Evolutionary conservation across 2,888 invertebrate species (phyloP).

Genomic region (Caenorhabditis parvicauda): DNA sequence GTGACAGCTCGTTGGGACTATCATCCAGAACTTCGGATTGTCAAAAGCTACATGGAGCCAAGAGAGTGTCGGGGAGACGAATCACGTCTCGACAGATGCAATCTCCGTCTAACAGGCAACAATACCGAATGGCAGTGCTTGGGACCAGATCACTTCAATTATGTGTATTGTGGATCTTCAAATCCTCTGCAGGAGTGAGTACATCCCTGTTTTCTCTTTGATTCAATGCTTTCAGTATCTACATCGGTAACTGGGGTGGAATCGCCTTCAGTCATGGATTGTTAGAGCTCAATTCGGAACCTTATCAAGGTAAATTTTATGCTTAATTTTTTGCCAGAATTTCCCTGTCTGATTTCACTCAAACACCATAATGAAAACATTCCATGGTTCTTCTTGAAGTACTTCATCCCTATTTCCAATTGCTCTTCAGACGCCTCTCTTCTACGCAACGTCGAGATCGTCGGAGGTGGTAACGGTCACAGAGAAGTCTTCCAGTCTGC

Average conservation of each 20-base stretch:
- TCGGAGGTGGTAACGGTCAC: conserved; percentile 90
- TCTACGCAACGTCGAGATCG: conserved; percentile 75
- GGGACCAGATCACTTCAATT: conserved; percentile 81
- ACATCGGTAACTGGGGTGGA: conserved; percentile 88
- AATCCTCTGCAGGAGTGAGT: conserved; percentile 63
- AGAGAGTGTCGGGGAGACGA: conserved; percentile 74
- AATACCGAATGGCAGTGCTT: conserved; percentile 71
- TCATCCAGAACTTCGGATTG: conserved; percentile 81
- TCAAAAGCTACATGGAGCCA: conserved; percentile 94
- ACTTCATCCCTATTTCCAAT: no score
- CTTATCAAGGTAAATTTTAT: conserved; percentile 15
- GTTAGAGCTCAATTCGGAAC: conserved; percentile 35
- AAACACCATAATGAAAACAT: no score
- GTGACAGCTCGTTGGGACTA: conserved; percentile 82
- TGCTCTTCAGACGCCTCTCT: conserved; percentile 77
- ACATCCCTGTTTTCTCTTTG: conserved; percentile 54
- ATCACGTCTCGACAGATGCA: conserved; percentile 64
- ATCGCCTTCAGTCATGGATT: conserved; percentile 71
- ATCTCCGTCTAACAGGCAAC: conserved; percentile 49
- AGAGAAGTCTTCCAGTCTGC: conserved; percentile 78
- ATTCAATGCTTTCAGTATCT: conserved; percentile 58
- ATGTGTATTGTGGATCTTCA: conserved; percentile 79
- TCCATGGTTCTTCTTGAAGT: no score
- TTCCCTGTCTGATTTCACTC: no score
- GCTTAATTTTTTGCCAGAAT: no score